Evolutionary conservation across 1,140 invertebrate species (phyloP).

Genomic region (Calephelis virginiensis): DNA sequence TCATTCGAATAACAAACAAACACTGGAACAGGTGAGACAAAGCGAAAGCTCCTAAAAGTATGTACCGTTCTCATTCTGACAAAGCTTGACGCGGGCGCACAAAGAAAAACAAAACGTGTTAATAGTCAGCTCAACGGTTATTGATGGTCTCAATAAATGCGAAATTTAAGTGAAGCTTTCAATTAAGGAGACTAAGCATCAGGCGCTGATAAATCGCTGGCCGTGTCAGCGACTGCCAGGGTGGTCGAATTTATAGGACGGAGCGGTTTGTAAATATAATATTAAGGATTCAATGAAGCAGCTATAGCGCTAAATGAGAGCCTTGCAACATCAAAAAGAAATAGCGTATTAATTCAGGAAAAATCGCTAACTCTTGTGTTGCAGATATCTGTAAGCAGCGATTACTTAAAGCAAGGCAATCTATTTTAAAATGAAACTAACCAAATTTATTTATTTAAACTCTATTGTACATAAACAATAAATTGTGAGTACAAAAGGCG

Average conservation of each 20-base stretch:
- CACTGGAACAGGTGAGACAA: background rate
- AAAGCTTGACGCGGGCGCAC: background rate
- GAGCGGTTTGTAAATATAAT: background rate
- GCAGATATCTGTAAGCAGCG: too few relatives aligned
- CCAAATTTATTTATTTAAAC: too few relatives aligned
- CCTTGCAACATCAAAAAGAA: too few relatives aligned
- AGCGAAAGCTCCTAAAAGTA: background rate
- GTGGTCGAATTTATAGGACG: background rate
- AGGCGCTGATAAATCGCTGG: slow-evolving; percentile 33
- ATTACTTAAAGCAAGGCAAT: too few relatives aligned
- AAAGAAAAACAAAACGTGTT: slow-evolving; percentile 23
- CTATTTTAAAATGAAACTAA: too few relatives aligned
- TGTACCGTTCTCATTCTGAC: background rate
- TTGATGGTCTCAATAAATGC: slow-evolving; percentile 37
- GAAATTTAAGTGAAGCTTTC: slow-evolving; percentile 34
- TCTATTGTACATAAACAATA: too few relatives aligned
- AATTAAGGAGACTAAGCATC: slow-evolving; percentile 40
- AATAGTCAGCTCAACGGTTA: slow-evolving; percentile 25
- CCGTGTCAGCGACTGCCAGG: slow-evolving; percentile 15
- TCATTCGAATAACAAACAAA: too few relatives aligned
- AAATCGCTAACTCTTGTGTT: too few relatives aligned
- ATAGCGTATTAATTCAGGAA: too few relatives aligned
- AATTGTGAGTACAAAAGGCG: too few relatives aligned
- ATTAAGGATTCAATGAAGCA: background rate
- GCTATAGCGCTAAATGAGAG: too few relatives aligned